phyloP scores from a whole-genome alignment of 2,888 invertebrate genomes.

The Myopa testacea region DNA sequence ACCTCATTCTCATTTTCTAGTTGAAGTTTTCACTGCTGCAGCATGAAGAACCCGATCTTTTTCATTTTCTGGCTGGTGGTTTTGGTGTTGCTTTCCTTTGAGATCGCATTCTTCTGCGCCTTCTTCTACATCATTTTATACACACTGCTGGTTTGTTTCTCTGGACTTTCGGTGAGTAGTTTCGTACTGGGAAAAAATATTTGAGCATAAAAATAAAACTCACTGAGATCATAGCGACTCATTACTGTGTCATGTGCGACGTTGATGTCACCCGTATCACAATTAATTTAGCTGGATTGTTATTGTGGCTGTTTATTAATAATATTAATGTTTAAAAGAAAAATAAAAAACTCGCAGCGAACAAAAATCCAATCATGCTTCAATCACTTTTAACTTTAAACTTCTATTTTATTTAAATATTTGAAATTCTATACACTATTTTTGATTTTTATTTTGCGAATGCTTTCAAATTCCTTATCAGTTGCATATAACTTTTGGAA shows the following conservation, averaged over 20 bases:
- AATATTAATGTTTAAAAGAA: no score
- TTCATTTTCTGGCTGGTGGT: constrained; percentile 79
- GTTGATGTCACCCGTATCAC: neutral
- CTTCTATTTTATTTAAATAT: no score
- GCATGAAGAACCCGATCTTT: constrained; percentile 76
- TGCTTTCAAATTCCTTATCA: no score
- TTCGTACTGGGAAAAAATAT: neutral
- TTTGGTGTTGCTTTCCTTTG: constrained; percentile 76
- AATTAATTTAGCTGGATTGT: no score
- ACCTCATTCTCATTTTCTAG: neutral
- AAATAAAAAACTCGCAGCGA: no score
- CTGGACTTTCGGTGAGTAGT: constrained; percentile 74
- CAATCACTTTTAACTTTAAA: no score
- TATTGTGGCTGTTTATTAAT: no score
- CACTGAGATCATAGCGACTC: no score
- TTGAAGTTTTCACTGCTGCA: constrained; percentile 43
- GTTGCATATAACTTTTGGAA: no score
- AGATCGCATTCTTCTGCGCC: constrained; percentile 77
- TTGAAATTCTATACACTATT: no score
- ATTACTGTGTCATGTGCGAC: neutral
- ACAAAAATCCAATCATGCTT: no score
- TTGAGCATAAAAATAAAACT: neutral
- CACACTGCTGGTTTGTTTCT: constrained; percentile 78
- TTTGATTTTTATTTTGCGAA: no score
- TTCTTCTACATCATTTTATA: constrained; percentile 77